Evolutionary conservation across 2,888 invertebrate genomes (phyloP), one percentile per base, ranked within the genome.

Genomic region (Microplitis deprimator): DNA sequence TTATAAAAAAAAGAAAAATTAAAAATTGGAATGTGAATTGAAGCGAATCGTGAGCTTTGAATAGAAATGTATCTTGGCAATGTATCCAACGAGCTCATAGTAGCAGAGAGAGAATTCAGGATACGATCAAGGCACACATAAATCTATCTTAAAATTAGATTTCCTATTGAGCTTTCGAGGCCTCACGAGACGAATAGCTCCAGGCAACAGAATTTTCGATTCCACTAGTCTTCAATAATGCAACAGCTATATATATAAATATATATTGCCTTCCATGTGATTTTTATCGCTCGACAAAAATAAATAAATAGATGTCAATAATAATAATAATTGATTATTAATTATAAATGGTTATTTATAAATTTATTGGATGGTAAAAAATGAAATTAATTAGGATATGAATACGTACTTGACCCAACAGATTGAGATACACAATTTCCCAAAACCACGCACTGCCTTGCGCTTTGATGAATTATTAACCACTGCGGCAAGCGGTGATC

Each of bases 81-180:
- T 29, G 29, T 29, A 50, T 50, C 8, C 4, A 50, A 50, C 10
- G 50, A 50, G 50, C 13, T 50, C 29, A 50, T 8, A 2, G 50
- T 10, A 50, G 50, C 13, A 50, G 50, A 5, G 50, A 50, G 1
- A 50, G 50, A 50, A 50, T 4, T 13, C 8, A 13, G 62, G 40
- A 62, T 59, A 61, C 50, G 41, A 68, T 64, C 70, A 69, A 73
- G 76, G 73, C 78, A 76, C 78, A 78, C 78, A 78, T 67, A 77
- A 80, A 81, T 83, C 83, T 81, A 79, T 81, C 82, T 76, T 71
- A 70, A 79, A 84, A 85, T 85, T 85, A 81, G 80, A 85, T 84
- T 85, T 83, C 79, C 80, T 81, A 77, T 70, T 76, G 69, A 77
- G 73, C 73, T 75, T 75, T 60, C 77, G 64, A 65, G 29, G 59